These are phyloP conservation scores for Carollia perspicillata DNA, from an alignment of 2,113 vertebrate genomes.

Conservation along the genomic window DNA sequence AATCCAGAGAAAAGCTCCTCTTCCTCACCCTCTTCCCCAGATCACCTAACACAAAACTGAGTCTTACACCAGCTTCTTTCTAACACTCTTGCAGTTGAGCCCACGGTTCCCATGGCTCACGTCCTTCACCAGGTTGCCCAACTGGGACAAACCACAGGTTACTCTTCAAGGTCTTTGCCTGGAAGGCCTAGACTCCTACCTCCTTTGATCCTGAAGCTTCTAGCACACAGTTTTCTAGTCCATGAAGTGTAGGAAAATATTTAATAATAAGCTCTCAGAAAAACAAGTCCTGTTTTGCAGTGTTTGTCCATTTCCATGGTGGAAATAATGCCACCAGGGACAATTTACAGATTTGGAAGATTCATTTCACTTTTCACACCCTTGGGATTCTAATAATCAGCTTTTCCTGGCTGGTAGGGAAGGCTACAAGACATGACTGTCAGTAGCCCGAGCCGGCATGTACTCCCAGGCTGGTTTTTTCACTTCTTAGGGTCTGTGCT, in stretches of 20 bases:
- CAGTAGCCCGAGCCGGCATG: too few relatives aligned
- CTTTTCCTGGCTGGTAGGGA: background rate
- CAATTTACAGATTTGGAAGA: background rate
- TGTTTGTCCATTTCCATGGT: background rate
- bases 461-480: background rate
- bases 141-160: too few relatives aligned
- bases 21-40: background rate
- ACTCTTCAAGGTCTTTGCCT: background rate
- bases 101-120: fast-evolving
- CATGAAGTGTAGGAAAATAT: background rate
- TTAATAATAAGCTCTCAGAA: background rate
- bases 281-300: background rate
- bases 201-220: background rate
- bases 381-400: background rate
- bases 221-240: background rate
- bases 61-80: background rate
- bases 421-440: fast-evolving
- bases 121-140: too few relatives aligned
- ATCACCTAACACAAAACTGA: background rate
- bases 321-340: background rate
- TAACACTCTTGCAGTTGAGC: background rate
- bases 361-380: background rate
- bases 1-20: background rate
- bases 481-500: background rate
- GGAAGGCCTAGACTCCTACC: background rate